Evolutionary conservation across 2,113 vertebrate species (phyloP).

Genomic region (Theristicus caerulescens): DNA sequence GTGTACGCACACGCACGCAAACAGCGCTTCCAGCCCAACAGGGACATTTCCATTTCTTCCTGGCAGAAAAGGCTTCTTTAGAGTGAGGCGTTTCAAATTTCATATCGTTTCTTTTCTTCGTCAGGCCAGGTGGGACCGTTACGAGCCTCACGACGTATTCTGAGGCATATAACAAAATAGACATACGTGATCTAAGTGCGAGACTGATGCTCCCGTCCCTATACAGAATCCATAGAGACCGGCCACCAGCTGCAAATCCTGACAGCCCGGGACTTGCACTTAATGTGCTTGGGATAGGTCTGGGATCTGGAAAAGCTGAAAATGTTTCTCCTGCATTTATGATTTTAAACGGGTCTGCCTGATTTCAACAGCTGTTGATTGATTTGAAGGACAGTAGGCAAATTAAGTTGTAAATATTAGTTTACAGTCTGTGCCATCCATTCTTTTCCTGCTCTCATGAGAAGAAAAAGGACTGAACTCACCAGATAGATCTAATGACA

Average conservation of each 20-base stretch:
- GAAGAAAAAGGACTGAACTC: not conserved
- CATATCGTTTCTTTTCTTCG: rapidly evolving
- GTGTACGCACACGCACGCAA: not conserved
- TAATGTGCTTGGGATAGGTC: not conserved
- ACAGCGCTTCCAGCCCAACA: not conserved
- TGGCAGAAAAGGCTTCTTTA: not conserved
- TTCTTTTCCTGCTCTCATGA: not conserved
- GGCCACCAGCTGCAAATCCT: rapidly evolving
- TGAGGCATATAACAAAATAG: not conserved
- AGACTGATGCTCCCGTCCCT: not conserved
- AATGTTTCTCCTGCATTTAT: not conserved
- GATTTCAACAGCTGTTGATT: not conserved
- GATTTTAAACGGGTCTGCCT: not conserved
- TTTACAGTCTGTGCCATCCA: not conserved
- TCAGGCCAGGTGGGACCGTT: not conserved
- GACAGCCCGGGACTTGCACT: not conserved
- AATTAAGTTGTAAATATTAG: not conserved
- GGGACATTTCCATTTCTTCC: not conserved
- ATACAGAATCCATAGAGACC: not conserved
- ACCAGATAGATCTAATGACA: rapidly evolving
- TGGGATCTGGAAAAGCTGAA: not conserved
- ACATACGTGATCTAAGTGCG: not conserved
- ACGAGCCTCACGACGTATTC: too few species aligned
- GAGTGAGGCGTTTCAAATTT: not conserved
- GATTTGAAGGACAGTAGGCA: not conserved